A percentile compares a stretch with the other conserved stretches of the same genome.
Conservation (phyloP, 2,888 invertebrate genomes). For the Apocheima hispidaria region DNA sequence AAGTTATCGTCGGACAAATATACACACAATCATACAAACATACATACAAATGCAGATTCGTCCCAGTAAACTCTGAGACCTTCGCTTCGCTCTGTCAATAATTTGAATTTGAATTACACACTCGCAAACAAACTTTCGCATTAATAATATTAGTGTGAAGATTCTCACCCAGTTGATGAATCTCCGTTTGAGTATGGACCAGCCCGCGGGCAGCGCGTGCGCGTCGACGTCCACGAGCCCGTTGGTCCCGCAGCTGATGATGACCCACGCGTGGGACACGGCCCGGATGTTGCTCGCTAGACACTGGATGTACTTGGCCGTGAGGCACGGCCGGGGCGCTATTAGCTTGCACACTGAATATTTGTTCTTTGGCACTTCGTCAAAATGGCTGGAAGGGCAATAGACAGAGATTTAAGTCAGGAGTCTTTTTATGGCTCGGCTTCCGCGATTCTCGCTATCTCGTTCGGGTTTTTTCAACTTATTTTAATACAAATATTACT, state of each 20-base stretch:
- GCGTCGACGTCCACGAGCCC: slow-evolving; percentile 70
- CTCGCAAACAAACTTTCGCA: too few species aligned
- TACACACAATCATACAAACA: too few species aligned
- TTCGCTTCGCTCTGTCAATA: too few species aligned
- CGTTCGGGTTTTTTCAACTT: too few species aligned
- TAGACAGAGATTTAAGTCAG: not conserved
- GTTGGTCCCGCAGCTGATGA: slow-evolving; percentile 84
- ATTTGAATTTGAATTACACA: too few species aligned
- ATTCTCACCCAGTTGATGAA: slow-evolving; percentile 82
- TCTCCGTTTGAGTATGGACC: slow-evolving; percentile 79
- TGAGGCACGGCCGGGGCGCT: slow-evolving; percentile 90
- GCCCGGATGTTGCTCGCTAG: slow-evolving; percentile 88
- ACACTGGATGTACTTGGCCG: slow-evolving; percentile 91
- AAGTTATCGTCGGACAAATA: too few species aligned
- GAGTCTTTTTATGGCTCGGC: not conserved
- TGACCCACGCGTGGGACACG: slow-evolving; percentile 90
- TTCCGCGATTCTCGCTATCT: too few species aligned
- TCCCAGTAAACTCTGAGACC: too few species aligned
- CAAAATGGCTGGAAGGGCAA: slow-evolving; percentile 74
- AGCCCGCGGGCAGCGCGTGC: slow-evolving; percentile 87
- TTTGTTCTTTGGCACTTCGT: slow-evolving; percentile 83
- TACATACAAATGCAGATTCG: too few species aligned
- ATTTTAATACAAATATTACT: too few species aligned
- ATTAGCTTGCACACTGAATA: slow-evolving; percentile 86
- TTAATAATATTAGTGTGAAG: too few species aligned